Base-by-base conservation (phyloP, 92 coral and sea anemone genomes). In the Epizoanthus rinbou region DNA sequence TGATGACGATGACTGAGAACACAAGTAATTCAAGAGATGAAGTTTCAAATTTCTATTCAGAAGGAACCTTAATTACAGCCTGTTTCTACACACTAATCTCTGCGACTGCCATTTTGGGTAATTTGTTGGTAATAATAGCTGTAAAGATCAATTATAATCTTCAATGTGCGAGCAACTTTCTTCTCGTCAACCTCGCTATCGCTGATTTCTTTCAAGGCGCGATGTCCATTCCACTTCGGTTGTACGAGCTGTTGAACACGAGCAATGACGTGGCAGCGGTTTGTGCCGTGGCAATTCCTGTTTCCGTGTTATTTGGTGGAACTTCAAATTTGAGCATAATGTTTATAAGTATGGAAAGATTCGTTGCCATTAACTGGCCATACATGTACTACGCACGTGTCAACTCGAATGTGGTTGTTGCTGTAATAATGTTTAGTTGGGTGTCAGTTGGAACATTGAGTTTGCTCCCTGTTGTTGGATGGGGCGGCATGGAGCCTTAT, bases 181-280 rank as follows among this genome's bases (percentile, higher is more conserved):
- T 91, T 23, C 73, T 91, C 15, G 89, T 87, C 21, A 91, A 86
- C 41, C 70, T 91, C 22, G 95, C 92, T 0, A 88, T 91, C 57
- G 92, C 95, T 0, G 95, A 91, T 62, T 84, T 88, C 53, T 85
- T 88, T 57, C 95, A 88, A 52, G 95, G 95, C 45, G 88, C 92
- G 10, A 47, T 89, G 8, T 68, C 92, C 6, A 78, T 91, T 8
- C 95, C 92, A 33, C 23, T 89, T 84, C 85, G 92, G 47, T 74
- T 91, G 28, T 60, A 83, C 15, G 92, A 91, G 57, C 85, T 84
- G 3, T 74, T 83, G 76, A 82, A 73, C 13, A 2, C 71, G 18
- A 39, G 28, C 5, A 21, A 75, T 50, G 35, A 82, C 76, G 75
- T 75, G 8, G 31, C 33, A 83, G 28, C 52, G 0, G 62, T 87